Percentiles rank a stretch among this genome's conserved stretches.
phyloP scores from a whole-genome alignment of 2,113 vertebrate genomes.

The Lasiurus cinereus region DNA sequence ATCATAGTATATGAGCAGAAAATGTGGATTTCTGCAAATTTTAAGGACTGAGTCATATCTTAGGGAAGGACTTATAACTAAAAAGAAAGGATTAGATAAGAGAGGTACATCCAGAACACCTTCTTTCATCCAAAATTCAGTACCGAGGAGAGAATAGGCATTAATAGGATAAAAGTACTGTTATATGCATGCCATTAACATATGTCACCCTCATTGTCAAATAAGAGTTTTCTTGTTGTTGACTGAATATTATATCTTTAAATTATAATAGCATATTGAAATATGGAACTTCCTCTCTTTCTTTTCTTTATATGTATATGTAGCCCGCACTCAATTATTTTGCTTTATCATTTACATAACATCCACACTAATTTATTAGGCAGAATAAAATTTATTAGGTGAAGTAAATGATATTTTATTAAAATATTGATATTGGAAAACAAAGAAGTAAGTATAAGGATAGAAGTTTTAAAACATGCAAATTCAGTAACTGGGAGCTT shows the following conservation, averaged over 20 bases:
- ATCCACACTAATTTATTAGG: neutral
- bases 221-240: neutral
- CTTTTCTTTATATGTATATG: neutral
- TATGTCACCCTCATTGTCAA: neutral
- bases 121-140: neutral
- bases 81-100: neutral
- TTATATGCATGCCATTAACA: neutral
- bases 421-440: slow-evolving; percentile 25
- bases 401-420: slow-evolving; percentile 21
- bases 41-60: neutral
- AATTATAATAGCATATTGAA: neutral
- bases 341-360: neutral
- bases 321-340: neutral
- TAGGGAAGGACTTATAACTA: neutral
- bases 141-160: neutral
- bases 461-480: slow-evolving; percentile 21
- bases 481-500: slow-evolving; percentile 14
- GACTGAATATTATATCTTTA: neutral
- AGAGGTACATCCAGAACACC: neutral
- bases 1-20: neutral
- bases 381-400: neutral
- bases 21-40: slow-evolving; percentile 11
- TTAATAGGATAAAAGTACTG: neutral
- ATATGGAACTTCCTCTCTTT: neutral
- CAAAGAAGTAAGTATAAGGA: neutral